Base-by-base conservation (phyloP, 2,888 invertebrate genomes). In the Rhagonycha fulva region DNA sequence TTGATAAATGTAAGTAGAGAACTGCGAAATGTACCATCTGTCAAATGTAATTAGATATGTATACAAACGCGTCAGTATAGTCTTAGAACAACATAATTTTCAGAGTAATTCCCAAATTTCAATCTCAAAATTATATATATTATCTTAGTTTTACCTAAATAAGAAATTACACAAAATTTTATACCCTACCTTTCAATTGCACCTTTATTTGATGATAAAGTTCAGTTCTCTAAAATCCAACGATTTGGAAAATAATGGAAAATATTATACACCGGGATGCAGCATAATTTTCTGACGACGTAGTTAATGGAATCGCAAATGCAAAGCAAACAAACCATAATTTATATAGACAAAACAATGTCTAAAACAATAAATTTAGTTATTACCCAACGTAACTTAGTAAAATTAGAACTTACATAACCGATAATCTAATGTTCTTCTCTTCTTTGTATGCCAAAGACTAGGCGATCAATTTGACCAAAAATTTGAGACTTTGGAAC, bases 21-120 rank as follows among this genome's bases (percentile, higher is more conserved):
- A 71, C 23, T 32, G 66, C 71, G 66, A 23, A 70, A 47, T 47
- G 60, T 63, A 66, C 63, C 71, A 72, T 72, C 63, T 72, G 71
- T 66, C 71, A 47, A 67, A 66, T 47, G 47, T 72, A 72, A 72
- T 72, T 72, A 72, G 71, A 72, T 32, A 61, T 72, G 72, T 61
- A 72, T 68, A 72, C 71, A 72, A 72, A 68, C 61, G 72, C 61
- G 67, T 47, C 32, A 14, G 68, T 67, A 62, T 61, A 28, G 68
- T 68, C 66, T 71, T 72, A 24, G 47, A 67, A 72, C 47, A 67
- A 63, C 71, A 66, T 72, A 66, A 68, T 72, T 72, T 68, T 68
- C 61, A 62, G 68, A 61, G 71, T 67, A 72, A 72, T 68, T 12
- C 68, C n/a, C 72, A 61, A 68, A 61, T 72, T 47, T 68, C 68